Evolutionary conservation across 1,140 invertebrate species (phyloP).

Genomic region (Dryas iulia): DNA sequence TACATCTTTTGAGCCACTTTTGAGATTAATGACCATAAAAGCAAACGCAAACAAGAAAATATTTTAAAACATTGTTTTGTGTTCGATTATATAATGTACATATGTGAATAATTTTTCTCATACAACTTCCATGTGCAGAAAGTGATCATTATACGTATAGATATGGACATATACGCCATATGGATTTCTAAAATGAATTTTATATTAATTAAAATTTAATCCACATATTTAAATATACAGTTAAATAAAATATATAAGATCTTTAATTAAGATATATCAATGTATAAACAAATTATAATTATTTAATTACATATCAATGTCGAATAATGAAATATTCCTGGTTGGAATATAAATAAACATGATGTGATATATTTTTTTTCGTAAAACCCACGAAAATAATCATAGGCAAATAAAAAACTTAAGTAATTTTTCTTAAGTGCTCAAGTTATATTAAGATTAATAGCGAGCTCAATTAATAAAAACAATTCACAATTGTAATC

Average conservation of each 20-base stretch:
- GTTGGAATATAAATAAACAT: neutral
- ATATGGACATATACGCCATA: too few relatives aligned
- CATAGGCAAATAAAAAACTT: neutral
- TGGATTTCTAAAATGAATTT: neutral
- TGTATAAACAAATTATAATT: neutral
- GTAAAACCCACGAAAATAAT: neutral
- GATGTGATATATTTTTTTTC: neutral
- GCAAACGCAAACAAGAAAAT: too few relatives aligned
- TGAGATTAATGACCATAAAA: too few relatives aligned
- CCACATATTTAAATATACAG: neutral
- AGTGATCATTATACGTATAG: too few relatives aligned
- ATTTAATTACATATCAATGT: neutral
- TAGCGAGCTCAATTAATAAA: neutral
- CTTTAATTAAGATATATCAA: neutral
- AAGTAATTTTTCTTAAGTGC: too few relatives aligned
- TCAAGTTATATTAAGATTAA: too few relatives aligned
- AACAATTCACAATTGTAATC: neutral
- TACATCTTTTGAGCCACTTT: too few relatives aligned
- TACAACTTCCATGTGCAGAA: too few relatives aligned
- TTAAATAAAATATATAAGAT: neutral
- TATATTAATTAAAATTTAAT: neutral
- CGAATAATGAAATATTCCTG: neutral
- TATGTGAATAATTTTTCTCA: too few relatives aligned
- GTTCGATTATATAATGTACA: too few relatives aligned
- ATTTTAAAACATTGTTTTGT: too few relatives aligned